A percentile compares a stretch with the other conserved stretches of the same genome.
These are phyloP conservation scores for Carposina sasakii DNA, from an alignment of 1,140 invertebrate species.

Conservation along the genomic window DNA sequence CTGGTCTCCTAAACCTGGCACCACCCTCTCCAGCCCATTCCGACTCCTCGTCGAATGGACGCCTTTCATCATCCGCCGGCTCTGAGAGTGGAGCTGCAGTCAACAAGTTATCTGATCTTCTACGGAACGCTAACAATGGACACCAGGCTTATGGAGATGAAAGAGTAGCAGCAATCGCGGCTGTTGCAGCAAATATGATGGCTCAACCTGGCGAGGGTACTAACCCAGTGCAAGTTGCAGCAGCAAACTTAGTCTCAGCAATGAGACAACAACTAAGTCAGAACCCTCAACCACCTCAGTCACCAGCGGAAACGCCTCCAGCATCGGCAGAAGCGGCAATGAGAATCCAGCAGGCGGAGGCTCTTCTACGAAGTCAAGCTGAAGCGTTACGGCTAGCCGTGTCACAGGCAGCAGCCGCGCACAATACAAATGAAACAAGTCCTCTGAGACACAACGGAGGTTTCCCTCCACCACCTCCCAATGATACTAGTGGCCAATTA, in stretches of 20 bases:
- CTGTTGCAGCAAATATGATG: slow-evolving; percentile 79
- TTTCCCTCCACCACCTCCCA: slow-evolving; percentile 51
- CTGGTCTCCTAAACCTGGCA: slow-evolving; percentile 73
- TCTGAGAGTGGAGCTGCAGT: slow-evolving; percentile 83
- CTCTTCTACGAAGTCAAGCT: slow-evolving; percentile 85
- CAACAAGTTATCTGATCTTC: slow-evolving; percentile 80
- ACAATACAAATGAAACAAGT: slow-evolving; percentile 46
- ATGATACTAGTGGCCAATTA: slow-evolving; percentile 64
- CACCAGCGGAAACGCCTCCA: slow-evolving; percentile 66
- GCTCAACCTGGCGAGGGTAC: slow-evolving; percentile 73
- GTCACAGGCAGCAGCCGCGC: slow-evolving; percentile 73
- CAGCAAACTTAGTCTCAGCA: slow-evolving; percentile 84
- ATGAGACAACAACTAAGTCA: slow-evolving; percentile 80
- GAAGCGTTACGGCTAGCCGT: slow-evolving; percentile 87
- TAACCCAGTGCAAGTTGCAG: slow-evolving; percentile 79
- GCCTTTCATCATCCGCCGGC: slow-evolving; percentile 83
- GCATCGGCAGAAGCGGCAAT: slow-evolving; percentile 76
- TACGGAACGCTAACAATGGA: slow-evolving; percentile 73
- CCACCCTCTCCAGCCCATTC: slow-evolving; percentile 88
- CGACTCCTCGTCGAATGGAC: slow-evolving; percentile 85
- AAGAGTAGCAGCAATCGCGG: slow-evolving; percentile 83
- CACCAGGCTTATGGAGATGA: slow-evolving; percentile 78
- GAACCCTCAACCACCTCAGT: slow-evolving; percentile 74
- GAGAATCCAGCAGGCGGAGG: slow-evolving; percentile 85
- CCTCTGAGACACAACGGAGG: slow-evolving; percentile 70